Percentiles rank a stretch among this genome's conserved stretches.
phyloP scores from a whole-genome alignment of 2,888 invertebrate species.

The Ormyrus labotus region DNA sequence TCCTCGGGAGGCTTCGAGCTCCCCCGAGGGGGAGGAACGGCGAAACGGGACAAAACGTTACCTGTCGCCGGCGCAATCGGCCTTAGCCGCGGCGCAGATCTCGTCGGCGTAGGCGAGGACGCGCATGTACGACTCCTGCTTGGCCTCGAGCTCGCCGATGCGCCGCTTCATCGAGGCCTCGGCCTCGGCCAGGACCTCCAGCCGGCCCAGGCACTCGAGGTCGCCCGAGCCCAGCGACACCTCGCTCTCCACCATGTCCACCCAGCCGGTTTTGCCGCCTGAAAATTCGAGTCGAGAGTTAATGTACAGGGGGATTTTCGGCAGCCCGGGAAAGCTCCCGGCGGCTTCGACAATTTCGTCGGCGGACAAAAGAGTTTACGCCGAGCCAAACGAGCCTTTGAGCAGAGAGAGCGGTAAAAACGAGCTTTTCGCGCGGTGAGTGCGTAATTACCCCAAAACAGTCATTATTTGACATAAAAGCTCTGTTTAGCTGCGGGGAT shows the following conservation, averaged over 20 bases:
- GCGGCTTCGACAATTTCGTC: too few species aligned
- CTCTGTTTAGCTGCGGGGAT: too few species aligned
- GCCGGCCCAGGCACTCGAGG: slow-evolving; percentile 75
- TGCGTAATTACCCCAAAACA: too few species aligned
- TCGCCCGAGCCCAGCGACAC: slow-evolving; percentile 69
- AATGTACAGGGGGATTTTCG: background rate
- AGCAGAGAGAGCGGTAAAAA: too few species aligned
- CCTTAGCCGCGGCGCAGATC: slow-evolving; percentile 68
- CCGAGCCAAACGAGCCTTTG: too few species aligned
- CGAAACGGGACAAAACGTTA: background rate
- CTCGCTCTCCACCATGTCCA: slow-evolving; percentile 61
- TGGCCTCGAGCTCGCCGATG: slow-evolving; percentile 80
- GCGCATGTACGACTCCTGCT: slow-evolving; percentile 83
- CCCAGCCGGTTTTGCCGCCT: slow-evolving; percentile 18
- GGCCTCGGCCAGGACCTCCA: slow-evolving; percentile 77
- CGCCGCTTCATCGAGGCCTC: slow-evolving; percentile 81
- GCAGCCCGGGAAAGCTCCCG: background rate
- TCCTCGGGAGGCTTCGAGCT: too few species aligned
- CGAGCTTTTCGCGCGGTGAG: too few species aligned
- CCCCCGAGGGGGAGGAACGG: background rate
- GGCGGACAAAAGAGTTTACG: too few species aligned
- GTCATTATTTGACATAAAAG: too few species aligned
- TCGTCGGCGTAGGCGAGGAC: slow-evolving; percentile 85
- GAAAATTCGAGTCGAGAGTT: background rate
- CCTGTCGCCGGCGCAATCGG: too few species aligned